Base-by-base conservation (phyloP, 2,888 invertebrate genomes). In the Tipula lateralis region DNA sequence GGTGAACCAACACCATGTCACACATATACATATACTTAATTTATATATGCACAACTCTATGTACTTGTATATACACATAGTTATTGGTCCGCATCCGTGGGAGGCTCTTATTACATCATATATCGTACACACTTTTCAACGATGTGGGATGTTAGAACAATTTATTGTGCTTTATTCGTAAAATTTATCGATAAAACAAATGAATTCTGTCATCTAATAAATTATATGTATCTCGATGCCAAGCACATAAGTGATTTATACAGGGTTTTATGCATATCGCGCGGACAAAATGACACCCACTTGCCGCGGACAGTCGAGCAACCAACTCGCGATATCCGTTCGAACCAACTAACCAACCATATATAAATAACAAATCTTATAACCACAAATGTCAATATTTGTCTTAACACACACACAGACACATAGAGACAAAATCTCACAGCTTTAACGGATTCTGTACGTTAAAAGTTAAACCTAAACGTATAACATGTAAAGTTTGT, bases 341-440 rank as follows among this genome's bases (percentile, higher is more conserved):
- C 66, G 66, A 6, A 66, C 66, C 19, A 66, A 66, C 24, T 13
- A 66, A 66, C 66, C 16, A 50, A 50, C 44, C 44, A 50, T 36
- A n/a, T n/a, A n/a, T 36, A 36, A 36, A 36, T 12, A 36, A n/a
- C n/a, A 44, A 44, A 44, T 44, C n/a, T 7, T 44, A 44, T 66
- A 66, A 66, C 66, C 66, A 66, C 66, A 66, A 66, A 24, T 66
- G 66, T 66, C 19, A 66, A 66, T 66, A 66, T 66, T 66, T 66
- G 24, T 24, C 66, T 13, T 39, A 2, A 24, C 66, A 66, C 66
- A 66, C 24, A 66, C 44, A 44, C 44, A 44, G n/a, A 44, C 44
- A 44, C 9, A 44, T 12, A 32, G 32, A 32, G 3, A 36, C 32
- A 50, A 50, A n/a, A 50, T 50, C 44, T 50, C 44, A 50, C 44